Evolutionary conservation across 1,140 invertebrate genomes (phyloP), one percentile per base, ranked within the genome.

Genomic region (Drosophila ogumai): DNA sequence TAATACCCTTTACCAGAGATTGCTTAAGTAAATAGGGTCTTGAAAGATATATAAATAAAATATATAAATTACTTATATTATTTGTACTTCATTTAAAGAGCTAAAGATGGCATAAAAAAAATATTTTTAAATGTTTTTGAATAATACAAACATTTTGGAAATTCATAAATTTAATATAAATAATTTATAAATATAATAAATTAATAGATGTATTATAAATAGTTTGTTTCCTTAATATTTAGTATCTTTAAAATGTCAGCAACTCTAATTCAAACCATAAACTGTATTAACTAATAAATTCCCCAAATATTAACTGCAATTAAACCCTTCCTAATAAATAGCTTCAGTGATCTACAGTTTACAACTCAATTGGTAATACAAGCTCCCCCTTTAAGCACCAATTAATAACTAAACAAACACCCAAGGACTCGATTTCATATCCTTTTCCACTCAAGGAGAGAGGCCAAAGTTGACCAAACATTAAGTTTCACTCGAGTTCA

Each of bases 381-480:
- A 32, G 25, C 17, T 19, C 31, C 12, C n/a, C 6, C 36, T 19
- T n/a, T 28, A 32, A 64, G 43, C 59, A 25, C 22, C 49, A 66
- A 68, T 66, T 50, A 68, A 68, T 66, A 38, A 15, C 66, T 52
- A 28, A 52, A 28, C 43, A 43, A 68, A 44, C 36, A 68, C 36
- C 38, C 28, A 12, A 41, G 34, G 19, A 41, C 25, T 43, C 22
- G 50, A 36, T 47, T 47, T 57, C 34, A 13, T 34, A 36, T 36
- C 50, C 50, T 15, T 54, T 54, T 54, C 10, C 15, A 5, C 7
- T 19, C 6, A 8, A 9, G 1, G 12, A 28, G 8, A n/a, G 34
- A 43, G 50, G 49, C 38, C 68, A 49, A 49, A 72, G 65, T 72
- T 72, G 43, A 71, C 68, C 68, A 49, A 71, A 49, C 50, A 72